These are phyloP conservation scores for Agrotis ipsilon DNA, from an alignment of 2,888 invertebrate species.

Conservation along the genomic window DNA sequence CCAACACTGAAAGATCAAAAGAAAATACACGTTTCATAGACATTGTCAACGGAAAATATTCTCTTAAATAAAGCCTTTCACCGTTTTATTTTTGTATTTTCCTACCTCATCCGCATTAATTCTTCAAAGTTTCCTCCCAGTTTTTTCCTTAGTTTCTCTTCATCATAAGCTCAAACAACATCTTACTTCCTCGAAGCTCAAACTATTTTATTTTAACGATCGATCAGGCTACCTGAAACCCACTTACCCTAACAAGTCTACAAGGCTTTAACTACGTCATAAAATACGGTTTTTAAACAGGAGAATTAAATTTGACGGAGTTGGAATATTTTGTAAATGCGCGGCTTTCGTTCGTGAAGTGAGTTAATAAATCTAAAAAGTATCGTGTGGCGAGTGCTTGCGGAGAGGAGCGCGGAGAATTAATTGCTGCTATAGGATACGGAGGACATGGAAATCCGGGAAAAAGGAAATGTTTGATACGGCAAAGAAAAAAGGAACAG, in stretches of 20 bases:
- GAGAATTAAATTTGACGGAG: background rate
- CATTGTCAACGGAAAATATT: too few relatives aligned
- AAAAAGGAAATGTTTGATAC: constrained; percentile 7
- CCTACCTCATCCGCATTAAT: too few relatives aligned
- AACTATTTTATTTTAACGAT: background rate
- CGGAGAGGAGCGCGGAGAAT: constrained; percentile 5
- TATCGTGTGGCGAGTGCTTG: constrained; percentile 31
- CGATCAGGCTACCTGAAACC: background rate
- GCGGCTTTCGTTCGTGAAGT: constrained; percentile 15
- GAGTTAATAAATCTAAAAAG: constrained; percentile 50
- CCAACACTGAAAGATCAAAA: too few relatives aligned
- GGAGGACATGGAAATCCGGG: background rate
- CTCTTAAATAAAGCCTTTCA: too few relatives aligned
- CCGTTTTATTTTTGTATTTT: too few relatives aligned
- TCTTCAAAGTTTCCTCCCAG: too few relatives aligned
- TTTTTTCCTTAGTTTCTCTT: too few relatives aligned
- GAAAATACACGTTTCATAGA: too few relatives aligned
- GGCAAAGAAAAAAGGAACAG: too few relatives aligned
- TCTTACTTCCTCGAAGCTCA: background rate
- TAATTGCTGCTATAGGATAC: constrained; percentile 41
- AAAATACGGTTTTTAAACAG: background rate
- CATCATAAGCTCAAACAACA: background rate
- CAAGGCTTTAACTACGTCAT: background rate
- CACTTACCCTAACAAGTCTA: constrained; percentile 2
- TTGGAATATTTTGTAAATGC: constrained; percentile 15